Percentiles rank a stretch among this genome's conserved stretches.
These are phyloP conservation scores for Metopia argyrocephala DNA, from an alignment of 2,888 invertebrate species.

Conservation along the genomic window DNA sequence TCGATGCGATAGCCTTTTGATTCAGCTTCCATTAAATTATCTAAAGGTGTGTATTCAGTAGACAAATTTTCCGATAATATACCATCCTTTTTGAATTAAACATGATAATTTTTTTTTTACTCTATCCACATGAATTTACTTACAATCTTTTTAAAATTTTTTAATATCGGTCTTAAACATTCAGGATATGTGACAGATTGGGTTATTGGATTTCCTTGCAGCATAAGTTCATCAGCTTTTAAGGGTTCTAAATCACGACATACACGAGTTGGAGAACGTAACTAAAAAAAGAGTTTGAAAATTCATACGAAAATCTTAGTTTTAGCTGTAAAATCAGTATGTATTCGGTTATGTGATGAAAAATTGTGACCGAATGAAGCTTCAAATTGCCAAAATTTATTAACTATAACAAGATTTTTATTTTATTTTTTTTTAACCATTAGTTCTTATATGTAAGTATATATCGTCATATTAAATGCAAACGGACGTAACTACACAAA, in stretches of 20 bases:
- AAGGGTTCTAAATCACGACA: slow-evolving; percentile 70
- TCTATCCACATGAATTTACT: slow-evolving; percentile 6
- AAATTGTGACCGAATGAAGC: too few relatives aligned
- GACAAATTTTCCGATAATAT: slow-evolving; percentile 71
- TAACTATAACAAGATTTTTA: too few relatives aligned
- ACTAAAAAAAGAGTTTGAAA: slow-evolving; percentile 7
- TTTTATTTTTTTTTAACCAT: too few relatives aligned
- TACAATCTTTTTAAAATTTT: slow-evolving; percentile 72
- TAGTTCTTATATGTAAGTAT: too few relatives aligned
- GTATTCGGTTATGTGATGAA: too few relatives aligned
- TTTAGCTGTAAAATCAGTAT: too few relatives aligned
- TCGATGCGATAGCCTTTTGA: slow-evolving; percentile 69
- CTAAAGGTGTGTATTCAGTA: slow-evolving; percentile 70
- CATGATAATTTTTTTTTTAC: not conserved
- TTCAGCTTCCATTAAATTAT: slow-evolving; percentile 69
- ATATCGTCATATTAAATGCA: too few relatives aligned
- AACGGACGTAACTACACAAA: too few relatives aligned
- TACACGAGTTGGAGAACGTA: slow-evolving; percentile 64
- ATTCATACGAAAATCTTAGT: too few relatives aligned
- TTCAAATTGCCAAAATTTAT: too few relatives aligned
- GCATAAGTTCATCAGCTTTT: slow-evolving; percentile 69
- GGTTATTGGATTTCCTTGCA: slow-evolving; percentile 72
- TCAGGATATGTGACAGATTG: slow-evolving; percentile 71
- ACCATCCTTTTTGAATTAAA: slow-evolving; percentile 70
- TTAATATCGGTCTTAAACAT: slow-evolving; percentile 69